phyloP scores from a whole-genome alignment of 2,888 invertebrate species.

The Emmelina monodactyla region DNA sequence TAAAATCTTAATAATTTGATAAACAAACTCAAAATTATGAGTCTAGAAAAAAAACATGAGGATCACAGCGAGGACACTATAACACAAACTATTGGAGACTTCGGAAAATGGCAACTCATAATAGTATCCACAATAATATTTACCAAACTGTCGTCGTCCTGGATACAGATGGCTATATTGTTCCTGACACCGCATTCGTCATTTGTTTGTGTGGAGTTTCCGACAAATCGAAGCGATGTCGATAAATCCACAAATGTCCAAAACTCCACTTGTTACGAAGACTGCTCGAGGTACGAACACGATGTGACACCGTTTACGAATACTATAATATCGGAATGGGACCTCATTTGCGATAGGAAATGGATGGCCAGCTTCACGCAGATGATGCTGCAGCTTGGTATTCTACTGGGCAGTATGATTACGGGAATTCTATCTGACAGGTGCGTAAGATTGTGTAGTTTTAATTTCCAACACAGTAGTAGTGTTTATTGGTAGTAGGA shows the following conservation, averaged over 20 bases:
- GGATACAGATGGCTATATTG: slow-evolving; percentile 78
- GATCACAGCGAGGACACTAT: slow-evolving; percentile 44
- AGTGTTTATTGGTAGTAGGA: background rate
- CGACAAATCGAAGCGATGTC: slow-evolving; percentile 20
- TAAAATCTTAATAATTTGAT: too few relatives aligned
- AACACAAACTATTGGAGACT: slow-evolving; percentile 40
- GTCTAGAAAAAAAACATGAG: too few relatives aligned
- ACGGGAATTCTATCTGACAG: slow-evolving; percentile 5
- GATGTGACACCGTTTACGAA: slow-evolving; percentile 69
- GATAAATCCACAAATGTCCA: slow-evolving; percentile 28
- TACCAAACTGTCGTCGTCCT: slow-evolving; percentile 78
- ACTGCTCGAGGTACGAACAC: slow-evolving; percentile 65
- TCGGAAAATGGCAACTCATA: slow-evolving; percentile 76
- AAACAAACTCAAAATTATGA: too few relatives aligned
- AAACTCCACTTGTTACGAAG: slow-evolving; percentile 54
- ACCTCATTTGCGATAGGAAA: slow-evolving; percentile 69
- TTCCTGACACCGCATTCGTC: slow-evolving; percentile 73
- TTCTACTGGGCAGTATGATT: slow-evolving; percentile 1
- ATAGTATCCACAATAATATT: slow-evolving; percentile 71
- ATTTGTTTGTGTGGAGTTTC: slow-evolving; percentile 54
- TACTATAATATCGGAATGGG: slow-evolving; percentile 75
- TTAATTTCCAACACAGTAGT: background rate
- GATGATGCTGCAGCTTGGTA: slow-evolving; percentile 1
- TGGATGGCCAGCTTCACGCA: slow-evolving; percentile 54
- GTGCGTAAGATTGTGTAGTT: background rate